Evolutionary conservation across 2,797 vertebrate genomes (phyloP).

Genomic region (Knipowitschia caucasica): DNA sequence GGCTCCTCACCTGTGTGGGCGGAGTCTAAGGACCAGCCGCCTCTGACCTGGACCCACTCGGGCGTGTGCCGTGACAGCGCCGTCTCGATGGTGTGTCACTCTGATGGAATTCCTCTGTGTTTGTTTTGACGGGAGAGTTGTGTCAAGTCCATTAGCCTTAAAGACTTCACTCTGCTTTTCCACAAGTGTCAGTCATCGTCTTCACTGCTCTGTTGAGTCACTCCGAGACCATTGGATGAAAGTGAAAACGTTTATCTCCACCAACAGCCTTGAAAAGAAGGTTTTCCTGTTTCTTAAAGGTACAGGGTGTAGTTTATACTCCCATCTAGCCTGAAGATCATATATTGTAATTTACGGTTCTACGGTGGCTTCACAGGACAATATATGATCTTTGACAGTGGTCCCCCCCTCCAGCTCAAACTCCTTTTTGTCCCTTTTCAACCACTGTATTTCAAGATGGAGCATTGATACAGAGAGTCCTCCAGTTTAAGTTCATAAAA

Average conservation of each 20-base stretch:
- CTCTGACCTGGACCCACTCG: conserved; percentile 44
- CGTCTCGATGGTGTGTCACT: conserved; percentile 14
- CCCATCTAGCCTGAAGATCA: too few species aligned
- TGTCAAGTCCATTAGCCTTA: conserved; percentile 20
- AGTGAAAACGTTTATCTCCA: neutral
- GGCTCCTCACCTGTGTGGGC: conserved; percentile 51
- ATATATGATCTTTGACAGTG: too few species aligned
- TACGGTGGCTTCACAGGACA: too few species aligned
- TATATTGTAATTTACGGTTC: too few species aligned
- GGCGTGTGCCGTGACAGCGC: conserved; percentile 17
- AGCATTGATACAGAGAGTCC: too few species aligned
- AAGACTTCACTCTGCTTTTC: neutral
- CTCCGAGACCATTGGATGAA: neutral
- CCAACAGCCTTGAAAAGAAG: neutral
- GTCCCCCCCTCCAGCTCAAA: too few species aligned
- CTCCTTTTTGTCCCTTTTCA: too few species aligned
- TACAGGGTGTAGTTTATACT: neutral
- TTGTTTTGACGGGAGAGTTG: conserved; percentile 34
- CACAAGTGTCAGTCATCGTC: neutral
- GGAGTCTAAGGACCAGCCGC: conserved; percentile 31
- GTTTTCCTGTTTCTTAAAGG: neutral
- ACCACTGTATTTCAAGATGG: too few species aligned
- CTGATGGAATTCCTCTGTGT: conserved; percentile 20
- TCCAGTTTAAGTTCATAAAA: too few species aligned
- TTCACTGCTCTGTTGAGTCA: neutral